Conservation (phyloP, 2,113 vertebrate genomes). For the Thunnus thynnus region DNA sequence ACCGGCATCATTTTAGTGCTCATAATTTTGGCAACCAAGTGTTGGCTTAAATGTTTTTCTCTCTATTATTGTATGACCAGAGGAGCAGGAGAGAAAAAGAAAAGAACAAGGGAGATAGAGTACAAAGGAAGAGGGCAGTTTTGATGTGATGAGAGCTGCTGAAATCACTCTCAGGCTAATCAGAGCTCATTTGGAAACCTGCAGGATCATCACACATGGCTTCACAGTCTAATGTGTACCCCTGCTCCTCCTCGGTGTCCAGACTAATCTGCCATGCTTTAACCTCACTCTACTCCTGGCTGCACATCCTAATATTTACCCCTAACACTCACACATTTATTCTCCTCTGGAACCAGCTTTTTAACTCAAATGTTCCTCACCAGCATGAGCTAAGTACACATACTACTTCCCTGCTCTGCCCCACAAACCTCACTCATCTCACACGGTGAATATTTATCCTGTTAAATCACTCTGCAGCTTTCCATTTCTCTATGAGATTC, state of each 20-base stretch:
- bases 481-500: slow-evolving; percentile 23
- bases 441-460: slow-evolving; percentile 41
- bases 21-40: slow-evolving; percentile 45
- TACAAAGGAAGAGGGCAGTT: slow-evolving; percentile 53
- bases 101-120: slow-evolving; percentile 40
- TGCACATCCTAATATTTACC: slow-evolving; percentile 78
- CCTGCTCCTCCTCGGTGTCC: slow-evolving; percentile 58
- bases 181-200: slow-evolving; percentile 78
- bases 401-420: slow-evolving; percentile 18
- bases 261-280: slow-evolving; percentile 69
- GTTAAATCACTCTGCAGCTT: slow-evolving; percentile 32
- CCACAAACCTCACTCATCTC: slow-evolving; percentile 25
- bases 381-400: slow-evolving; percentile 63
- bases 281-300: slow-evolving; percentile 68
- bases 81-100: slow-evolving; percentile 36
- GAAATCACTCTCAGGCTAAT: slow-evolving; percentile 81
- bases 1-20: slow-evolving; percentile 49
- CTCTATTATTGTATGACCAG: slow-evolving; percentile 50
- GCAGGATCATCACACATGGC: slow-evolving; percentile 80
- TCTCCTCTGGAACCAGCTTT: slow-evolving; percentile 58
- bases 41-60: slow-evolving; percentile 46
- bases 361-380: slow-evolving; percentile 58
- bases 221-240: slow-evolving; percentile 75
- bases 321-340: slow-evolving; percentile 58
- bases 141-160: slow-evolving; percentile 73